These are phyloP conservation scores for Bombylius discolor DNA, from an alignment of 2,888 invertebrate species.

Conservation along the genomic window DNA sequence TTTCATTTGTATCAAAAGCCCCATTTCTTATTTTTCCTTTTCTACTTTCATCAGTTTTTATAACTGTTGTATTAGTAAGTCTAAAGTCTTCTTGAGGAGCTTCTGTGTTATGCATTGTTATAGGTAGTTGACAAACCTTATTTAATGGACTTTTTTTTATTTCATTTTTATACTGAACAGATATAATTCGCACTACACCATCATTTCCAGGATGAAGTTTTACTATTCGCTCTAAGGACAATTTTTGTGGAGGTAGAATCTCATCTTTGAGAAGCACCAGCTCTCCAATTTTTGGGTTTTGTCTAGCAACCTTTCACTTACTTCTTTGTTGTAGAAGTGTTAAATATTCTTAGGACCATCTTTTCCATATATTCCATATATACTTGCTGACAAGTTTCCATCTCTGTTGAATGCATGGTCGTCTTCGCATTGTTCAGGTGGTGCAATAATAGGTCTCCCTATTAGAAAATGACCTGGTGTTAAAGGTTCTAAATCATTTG, in stretches of 20 bases:
- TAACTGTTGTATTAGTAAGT: too few species aligned
- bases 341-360: background rate
- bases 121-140: background rate
- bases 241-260: background rate
- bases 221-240: background rate
- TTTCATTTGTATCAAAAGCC: background rate
- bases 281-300: background rate
- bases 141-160: background rate
- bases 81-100: background rate
- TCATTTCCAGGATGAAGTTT: background rate
- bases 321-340: background rate
- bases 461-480: slow-evolving; percentile 1
- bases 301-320: background rate
- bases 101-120: background rate
- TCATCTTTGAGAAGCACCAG: too few species aligned
- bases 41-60: too few species aligned
- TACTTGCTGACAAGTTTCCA: background rate
- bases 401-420: slow-evolving; percentile 7
- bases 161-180: background rate
- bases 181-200: background rate
- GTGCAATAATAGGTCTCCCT: background rate
- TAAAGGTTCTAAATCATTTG: background rate
- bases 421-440: background rate
- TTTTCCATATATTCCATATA: background rate
- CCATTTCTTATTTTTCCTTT: too few species aligned